These are phyloP conservation scores for Ips nitidus DNA, from an alignment of 1,140 invertebrate species.

Conservation along the genomic window DNA sequence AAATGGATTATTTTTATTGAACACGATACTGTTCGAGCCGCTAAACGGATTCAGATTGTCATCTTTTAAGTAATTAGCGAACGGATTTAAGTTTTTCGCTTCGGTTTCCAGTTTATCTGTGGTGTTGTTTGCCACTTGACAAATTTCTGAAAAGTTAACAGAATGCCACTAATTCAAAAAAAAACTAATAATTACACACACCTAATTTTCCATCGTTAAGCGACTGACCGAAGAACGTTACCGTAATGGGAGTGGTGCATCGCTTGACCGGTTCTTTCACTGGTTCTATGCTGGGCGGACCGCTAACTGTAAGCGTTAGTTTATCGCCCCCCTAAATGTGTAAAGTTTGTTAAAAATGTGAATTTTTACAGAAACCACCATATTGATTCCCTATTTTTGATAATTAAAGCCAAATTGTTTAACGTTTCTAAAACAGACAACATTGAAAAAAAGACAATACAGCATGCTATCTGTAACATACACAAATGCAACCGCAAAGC, in stretches of 20 bases:
- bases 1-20: conserved; percentile 49
- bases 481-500: no score
- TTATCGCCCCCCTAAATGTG: conserved; percentile 68
- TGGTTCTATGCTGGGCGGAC: conserved; percentile 36
- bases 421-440: no score
- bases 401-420: no score
- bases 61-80: conserved; percentile 56
- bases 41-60: conserved; percentile 58
- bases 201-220: conserved; percentile 55
- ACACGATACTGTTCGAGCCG: conserved; percentile 45
- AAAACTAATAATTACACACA: conserved; percentile 16
- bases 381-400: background rate
- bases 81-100: conserved; percentile 45
- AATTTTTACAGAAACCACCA: background rate
- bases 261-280: conserved; percentile 43
- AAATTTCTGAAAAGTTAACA: conserved; percentile 26
- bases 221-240: conserved; percentile 59
- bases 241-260: conserved; percentile 56
- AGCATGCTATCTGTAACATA: no score
- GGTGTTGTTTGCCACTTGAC: conserved; percentile 36
- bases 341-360: conserved; percentile 2
- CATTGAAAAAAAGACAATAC: no score
- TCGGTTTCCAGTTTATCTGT: conserved; percentile 32
- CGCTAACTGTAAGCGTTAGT: conserved; percentile 66
- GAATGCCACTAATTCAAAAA: no score